phyloP scores from a whole-genome alignment of 2,888 invertebrate genomes.

The Synergus laeviventris region DNA sequence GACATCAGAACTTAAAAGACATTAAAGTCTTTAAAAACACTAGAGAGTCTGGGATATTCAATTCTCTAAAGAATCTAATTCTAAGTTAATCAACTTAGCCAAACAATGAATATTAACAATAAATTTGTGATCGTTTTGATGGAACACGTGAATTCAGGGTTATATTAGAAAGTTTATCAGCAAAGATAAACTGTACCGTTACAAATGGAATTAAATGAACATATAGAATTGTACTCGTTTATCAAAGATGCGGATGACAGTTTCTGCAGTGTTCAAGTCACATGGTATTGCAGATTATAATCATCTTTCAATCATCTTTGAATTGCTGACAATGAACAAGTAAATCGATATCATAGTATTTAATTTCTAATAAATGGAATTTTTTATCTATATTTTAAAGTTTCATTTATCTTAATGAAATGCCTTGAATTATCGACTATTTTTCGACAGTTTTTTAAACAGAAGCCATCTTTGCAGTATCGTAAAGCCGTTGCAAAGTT shows the following conservation, averaged over 20 bases:
- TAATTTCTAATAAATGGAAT: neutral
- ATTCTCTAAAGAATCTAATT: neutral
- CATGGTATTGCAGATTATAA: neutral
- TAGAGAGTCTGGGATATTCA: neutral
- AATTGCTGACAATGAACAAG: neutral
- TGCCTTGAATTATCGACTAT: neutral
- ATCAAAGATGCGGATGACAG: conserved; percentile 6
- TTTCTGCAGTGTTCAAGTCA: neutral
- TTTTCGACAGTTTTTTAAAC: neutral
- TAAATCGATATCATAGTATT: neutral
- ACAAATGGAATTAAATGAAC: neutral
- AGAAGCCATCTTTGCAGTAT: neutral
- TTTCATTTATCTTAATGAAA: too few relatives aligned
- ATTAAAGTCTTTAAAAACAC: neutral
- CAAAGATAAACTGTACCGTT: neutral
- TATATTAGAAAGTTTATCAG: neutral
- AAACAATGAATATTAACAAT: too few relatives aligned
- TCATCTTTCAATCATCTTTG: neutral
- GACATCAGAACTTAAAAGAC: neutral
- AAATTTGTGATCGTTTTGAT: neutral
- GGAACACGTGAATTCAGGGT: neutral
- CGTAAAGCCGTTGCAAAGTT: neutral
- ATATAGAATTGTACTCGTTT: conserved; percentile 25
- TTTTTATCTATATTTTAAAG: too few relatives aligned
- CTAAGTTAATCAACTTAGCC: neutral